These are phyloP conservation scores for Chitala chitala DNA, from an alignment of 2,113 vertebrate species.

Conservation along the genomic window DNA sequence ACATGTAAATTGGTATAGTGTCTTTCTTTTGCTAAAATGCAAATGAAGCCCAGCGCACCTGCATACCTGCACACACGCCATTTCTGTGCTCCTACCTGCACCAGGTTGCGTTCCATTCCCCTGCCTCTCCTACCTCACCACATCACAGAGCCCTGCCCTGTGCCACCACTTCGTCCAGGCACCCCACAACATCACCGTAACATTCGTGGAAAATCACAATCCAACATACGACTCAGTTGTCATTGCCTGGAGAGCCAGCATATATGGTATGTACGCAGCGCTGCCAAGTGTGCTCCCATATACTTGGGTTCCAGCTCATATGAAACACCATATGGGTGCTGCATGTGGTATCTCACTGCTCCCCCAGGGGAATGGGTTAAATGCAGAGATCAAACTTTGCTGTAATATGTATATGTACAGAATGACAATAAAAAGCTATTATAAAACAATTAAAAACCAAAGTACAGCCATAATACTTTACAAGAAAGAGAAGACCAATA, in stretches of 20 bases:
- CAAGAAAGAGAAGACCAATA: too few species aligned
- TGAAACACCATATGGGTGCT: too few species aligned
- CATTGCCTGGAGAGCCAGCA: slow-evolving; percentile 64
- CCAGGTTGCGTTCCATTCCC: slow-evolving; percentile 65
- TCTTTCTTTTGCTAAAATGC: too few species aligned
- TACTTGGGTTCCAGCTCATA: background rate
- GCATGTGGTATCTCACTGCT: too few species aligned
- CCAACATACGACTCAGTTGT: slow-evolving; percentile 48
- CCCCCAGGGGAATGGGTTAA: too few species aligned
- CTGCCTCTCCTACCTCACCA: slow-evolving; percentile 51
- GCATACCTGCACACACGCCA: background rate
- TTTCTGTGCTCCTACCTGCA: background rate
- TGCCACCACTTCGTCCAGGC: slow-evolving; percentile 63
- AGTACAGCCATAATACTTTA: too few species aligned
- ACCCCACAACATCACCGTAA: slow-evolving; percentile 52
- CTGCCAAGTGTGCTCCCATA: background rate
- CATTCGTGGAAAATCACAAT: slow-evolving; percentile 42
- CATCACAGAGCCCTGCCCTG: slow-evolving; percentile 38
- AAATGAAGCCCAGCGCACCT: background rate
- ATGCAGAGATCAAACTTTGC: too few species aligned
- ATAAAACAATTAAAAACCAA: too few species aligned
- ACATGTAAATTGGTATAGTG: background rate
- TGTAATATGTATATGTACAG: too few species aligned
- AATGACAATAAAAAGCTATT: too few species aligned
- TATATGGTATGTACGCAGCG: slow-evolving; percentile 48